Conservation (phyloP, 2,113 vertebrate genomes). For the Grallaria varia region DNA sequence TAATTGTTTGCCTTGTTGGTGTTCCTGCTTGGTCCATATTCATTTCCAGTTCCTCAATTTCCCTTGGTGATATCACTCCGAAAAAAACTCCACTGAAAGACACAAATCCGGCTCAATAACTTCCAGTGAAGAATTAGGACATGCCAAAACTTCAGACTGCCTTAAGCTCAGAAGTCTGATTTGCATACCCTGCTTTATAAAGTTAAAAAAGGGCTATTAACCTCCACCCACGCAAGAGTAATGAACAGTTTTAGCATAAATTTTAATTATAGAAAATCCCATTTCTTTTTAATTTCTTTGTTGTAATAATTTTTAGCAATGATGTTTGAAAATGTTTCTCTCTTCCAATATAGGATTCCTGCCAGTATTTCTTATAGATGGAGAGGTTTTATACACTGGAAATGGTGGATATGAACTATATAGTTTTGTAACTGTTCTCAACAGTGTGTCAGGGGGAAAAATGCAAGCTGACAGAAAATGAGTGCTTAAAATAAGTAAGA, state of each 20-base stretch:
- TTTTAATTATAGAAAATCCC: neutral
- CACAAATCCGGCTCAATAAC: neutral
- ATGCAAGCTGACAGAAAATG: neutral
- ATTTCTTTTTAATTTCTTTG: constrained; percentile 2
- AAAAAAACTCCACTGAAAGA: neutral
- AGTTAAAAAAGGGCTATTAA: neutral
- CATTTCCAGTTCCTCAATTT: neutral
- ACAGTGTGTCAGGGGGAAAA: neutral
- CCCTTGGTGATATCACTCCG: neutral
- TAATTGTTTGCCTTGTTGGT: neutral
- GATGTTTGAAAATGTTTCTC: neutral
- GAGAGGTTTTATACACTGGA: neutral
- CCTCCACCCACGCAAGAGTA: neutral
- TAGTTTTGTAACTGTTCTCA: neutral
- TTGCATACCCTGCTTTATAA: neutral
- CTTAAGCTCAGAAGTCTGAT: neutral
- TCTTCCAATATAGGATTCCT: neutral
- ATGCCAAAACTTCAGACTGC: neutral
- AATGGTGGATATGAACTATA: neutral
- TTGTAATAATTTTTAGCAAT: neutral
- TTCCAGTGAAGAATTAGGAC: neutral
- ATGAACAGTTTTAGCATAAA: constrained; percentile 14
- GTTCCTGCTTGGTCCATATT: neutral
- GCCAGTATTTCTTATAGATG: neutral
- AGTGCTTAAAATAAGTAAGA: neutral